Conservation (phyloP, 2,888 invertebrate species). For the Standfussiana lucernea region DNA sequence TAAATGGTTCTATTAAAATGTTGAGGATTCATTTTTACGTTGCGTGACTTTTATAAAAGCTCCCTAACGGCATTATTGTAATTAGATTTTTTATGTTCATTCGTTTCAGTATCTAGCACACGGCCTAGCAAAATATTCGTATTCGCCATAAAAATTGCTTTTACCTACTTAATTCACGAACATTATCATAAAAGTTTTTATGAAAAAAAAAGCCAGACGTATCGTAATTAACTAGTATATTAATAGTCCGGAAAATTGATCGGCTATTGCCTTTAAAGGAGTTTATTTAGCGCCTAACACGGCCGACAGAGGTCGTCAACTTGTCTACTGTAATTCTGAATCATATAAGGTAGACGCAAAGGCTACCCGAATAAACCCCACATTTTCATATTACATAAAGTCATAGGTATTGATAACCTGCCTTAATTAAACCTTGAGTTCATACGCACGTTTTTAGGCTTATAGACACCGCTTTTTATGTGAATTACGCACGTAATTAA, state of each 20-base stretch:
- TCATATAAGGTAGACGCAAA: constrained; percentile 42
- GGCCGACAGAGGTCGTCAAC: constrained; percentile 34
- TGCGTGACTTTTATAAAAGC: constrained; percentile 17
- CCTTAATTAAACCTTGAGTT: constrained; percentile 57
- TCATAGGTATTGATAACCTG: constrained; percentile 56
- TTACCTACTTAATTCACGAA: constrained; percentile 10
- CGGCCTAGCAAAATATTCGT: constrained; percentile 5
- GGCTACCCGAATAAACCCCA: constrained; percentile 53
- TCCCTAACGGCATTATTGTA: constrained; percentile 1
- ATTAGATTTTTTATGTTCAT: constrained; percentile 9
- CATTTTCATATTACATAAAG: constrained; percentile 50
- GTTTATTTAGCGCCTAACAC: constrained; percentile 33
- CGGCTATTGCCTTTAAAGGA: constrained; percentile 30
- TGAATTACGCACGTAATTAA: constrained; percentile 78
- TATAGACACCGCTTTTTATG: constrained; percentile 73
- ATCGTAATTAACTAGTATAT: constrained; percentile 29
- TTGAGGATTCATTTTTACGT: constrained; percentile 6
- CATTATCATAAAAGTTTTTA: constrained; percentile 30
- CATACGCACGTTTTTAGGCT: constrained; percentile 45
- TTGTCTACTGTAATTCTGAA: constrained; percentile 40
- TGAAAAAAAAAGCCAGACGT: constrained; percentile 23
- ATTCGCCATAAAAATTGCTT: neutral
- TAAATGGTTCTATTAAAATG: constrained; percentile 31
- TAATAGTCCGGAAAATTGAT: constrained; percentile 35
- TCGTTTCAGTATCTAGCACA: constrained; percentile 16